phyloP scores from a whole-genome alignment of 2,113 vertebrate genomes.

The Mormyrus iriodes region DNA sequence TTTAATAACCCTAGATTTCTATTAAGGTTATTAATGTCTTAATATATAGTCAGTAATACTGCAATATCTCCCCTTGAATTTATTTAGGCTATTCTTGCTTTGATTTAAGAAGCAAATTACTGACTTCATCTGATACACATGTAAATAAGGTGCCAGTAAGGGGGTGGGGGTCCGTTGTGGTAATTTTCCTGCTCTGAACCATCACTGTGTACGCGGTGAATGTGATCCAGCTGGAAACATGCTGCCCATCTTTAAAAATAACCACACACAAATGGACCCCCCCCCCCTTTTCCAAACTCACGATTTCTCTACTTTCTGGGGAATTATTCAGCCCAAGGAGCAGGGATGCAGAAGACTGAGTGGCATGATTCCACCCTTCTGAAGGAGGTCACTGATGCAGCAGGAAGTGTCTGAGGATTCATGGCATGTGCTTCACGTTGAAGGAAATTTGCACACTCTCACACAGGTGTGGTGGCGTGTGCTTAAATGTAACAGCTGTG shows the following conservation, averaged over 20 bases:
- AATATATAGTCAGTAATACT: conserved; percentile 35
- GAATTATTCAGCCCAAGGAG: neutral
- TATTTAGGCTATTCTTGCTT: conserved; percentile 26
- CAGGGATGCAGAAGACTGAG: neutral
- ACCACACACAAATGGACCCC: conserved; percentile 1
- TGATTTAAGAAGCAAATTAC: conserved; percentile 28
- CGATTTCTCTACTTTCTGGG: neutral
- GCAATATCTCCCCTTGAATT: conserved; percentile 32
- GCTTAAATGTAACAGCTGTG: neutral
- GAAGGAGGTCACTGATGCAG: neutral
- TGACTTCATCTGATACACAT: neutral
- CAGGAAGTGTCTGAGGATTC: neutral
- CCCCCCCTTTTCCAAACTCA: neutral
- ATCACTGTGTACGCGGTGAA: neutral
- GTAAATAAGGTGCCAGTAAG: neutral
- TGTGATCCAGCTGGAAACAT: conserved; percentile 10
- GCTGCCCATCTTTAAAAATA: conserved; percentile 8
- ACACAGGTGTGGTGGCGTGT: neutral
- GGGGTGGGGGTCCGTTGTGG: neutral
- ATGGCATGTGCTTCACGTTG: neutral
- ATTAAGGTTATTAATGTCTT: conserved; percentile 39
- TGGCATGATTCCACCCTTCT: neutral
- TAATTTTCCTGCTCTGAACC: neutral
- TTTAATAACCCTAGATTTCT: conserved; percentile 38
- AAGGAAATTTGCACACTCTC: no score